Evolutionary conservation across 37 sponge, comb jelly and placozoan species (phyloP), one percentile per base, ranked within the genome.

Genomic region (Chondrosia reniformis): DNA sequence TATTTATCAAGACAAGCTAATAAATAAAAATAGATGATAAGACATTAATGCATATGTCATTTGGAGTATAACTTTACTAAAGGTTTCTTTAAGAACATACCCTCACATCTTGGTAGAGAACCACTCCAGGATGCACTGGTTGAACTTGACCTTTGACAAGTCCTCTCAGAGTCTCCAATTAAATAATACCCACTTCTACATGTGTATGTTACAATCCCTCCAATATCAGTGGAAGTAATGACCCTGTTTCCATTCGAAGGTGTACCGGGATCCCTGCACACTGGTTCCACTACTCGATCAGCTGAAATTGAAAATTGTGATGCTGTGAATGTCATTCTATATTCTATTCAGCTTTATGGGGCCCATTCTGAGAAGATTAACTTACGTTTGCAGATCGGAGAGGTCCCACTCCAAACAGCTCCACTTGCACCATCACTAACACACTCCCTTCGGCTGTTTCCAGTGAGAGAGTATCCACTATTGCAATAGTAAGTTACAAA

Each of bases 171-270:
- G 15, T 34, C 12, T 58, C 92, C 92, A 42, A 63, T 38, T 25
- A 91, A 43, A 0, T 15, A 25, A 39, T 75, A 91, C 21, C 87
- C 87, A 39, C 13, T 5, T 17, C 36, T 22, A 33, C 92, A 91
- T 0, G 24, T 17, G 73, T 87, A 87, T 5, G 41, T 31, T 2
- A 38, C 72, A 19, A 21, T 69, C 5, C 72, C 72, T 34, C 72
- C 72, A 69, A 69, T 44, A 2, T 4, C 10, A 17, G 1, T 3
- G 13, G 72, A 69, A 44, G 72, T 25, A 6, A 40, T 69, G 43
- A 30, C 78, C 9, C 84, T 76, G 0, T 15, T 12, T 6, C 85
- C 85, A 73, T 84, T 74, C 1, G 34, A 25, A 21, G 43, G 72
- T 31, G 43, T 69, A 41, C 72, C 72, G 3, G 72, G 72, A 69